Conservation (phyloP, 2,113 vertebrate species). For the Pterocles gutturalis region DNA sequence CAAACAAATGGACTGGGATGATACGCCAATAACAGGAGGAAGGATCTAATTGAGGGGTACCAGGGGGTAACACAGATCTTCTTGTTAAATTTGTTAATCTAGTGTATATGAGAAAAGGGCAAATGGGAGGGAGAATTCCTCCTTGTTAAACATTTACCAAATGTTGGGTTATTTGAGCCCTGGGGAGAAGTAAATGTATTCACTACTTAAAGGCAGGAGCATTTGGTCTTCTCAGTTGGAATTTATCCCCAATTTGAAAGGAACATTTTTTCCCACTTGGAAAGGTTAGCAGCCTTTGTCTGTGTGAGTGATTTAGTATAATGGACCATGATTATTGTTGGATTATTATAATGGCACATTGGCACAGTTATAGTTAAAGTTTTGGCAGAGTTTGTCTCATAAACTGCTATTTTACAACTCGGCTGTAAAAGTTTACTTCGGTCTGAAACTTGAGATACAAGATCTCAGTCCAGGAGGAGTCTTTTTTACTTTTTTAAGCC, state of each 20-base stretch:
- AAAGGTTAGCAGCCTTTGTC: constrained; percentile 66
- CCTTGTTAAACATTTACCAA: constrained; percentile 64
- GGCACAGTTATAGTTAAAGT: constrained; percentile 77
- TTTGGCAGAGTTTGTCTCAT: constrained; percentile 75
- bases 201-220: constrained; percentile 31
- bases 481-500: constrained; percentile 55
- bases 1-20: constrained; percentile 42
- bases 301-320: constrained; percentile 67
- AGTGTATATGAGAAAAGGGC: constrained; percentile 65
- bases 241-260: constrained; percentile 31
- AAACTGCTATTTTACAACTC: constrained; percentile 79
- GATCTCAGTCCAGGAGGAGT: constrained; percentile 60
- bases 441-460: constrained; percentile 78
- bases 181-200: constrained; percentile 58
- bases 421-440: constrained; percentile 78
- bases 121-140: constrained; percentile 56
- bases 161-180: constrained; percentile 61
- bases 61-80: constrained; percentile 51
- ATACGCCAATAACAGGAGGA: constrained; percentile 35
- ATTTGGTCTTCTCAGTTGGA: constrained; percentile 61
- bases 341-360: constrained; percentile 70
- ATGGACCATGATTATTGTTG: constrained; percentile 70
- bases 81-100: constrained; percentile 74
- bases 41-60: constrained; percentile 65
- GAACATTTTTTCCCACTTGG: constrained; percentile 50